phyloP scores from a whole-genome alignment of 2,888 invertebrate species.

The Lamellibrachia satsuma region DNA sequence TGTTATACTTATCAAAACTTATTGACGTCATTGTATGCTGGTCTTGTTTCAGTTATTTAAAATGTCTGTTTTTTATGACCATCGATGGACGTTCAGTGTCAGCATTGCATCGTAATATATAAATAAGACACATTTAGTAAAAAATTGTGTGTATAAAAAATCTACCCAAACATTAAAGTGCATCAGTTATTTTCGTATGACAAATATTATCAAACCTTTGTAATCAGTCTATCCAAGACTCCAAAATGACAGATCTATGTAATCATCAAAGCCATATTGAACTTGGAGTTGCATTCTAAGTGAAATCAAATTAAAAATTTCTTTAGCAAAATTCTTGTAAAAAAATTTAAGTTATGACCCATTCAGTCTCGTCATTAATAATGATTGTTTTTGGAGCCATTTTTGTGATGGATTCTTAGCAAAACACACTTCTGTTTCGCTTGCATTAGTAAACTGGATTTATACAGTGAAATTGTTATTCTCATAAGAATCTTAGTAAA shows the following conservation, averaged over 20 bases:
- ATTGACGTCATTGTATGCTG: neutral
- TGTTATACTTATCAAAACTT: neutral
- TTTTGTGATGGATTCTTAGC: neutral
- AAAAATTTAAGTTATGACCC: too few relatives aligned
- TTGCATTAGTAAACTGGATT: neutral
- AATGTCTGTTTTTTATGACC: neutral
- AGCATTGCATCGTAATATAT: neutral
- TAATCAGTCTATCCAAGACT: neutral
- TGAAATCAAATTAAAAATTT: neutral
- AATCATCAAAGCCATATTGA: neutral
- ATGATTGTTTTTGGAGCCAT: too few relatives aligned
- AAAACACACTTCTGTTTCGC: neutral
- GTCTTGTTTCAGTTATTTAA: neutral
- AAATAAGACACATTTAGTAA: too few relatives aligned
- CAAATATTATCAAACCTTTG: too few relatives aligned
- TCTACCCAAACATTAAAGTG: too few relatives aligned
- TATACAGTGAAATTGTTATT: neutral
- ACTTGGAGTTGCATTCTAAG: neutral
- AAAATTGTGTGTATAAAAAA: too few relatives aligned
- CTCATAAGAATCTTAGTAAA: neutral
- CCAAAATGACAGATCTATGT: neutral
- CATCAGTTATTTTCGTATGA: too few relatives aligned
- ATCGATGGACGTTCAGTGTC: neutral
- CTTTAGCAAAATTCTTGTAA: neutral
- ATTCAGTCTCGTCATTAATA: too few relatives aligned